A percentile compares a stretch with the other conserved stretches of the same genome.
These are phyloP conservation scores for Cantharis lateralis DNA, from an alignment of 2,888 invertebrate species.

Conservation along the genomic window DNA sequence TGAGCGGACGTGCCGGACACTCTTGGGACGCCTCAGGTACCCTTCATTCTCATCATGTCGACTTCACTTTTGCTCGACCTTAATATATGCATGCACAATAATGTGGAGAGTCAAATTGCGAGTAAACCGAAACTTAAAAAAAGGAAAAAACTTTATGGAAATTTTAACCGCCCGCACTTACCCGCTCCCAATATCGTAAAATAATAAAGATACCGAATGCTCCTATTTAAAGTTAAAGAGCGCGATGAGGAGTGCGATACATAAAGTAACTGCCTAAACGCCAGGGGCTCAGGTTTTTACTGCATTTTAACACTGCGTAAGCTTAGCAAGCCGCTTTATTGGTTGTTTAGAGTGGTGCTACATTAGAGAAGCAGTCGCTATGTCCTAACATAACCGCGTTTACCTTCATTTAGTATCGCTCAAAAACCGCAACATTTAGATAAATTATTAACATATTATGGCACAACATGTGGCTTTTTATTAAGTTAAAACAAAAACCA, in stretches of 20 bases:
- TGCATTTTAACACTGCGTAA: slow-evolving; percentile 55
- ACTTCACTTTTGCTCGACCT: slow-evolving; percentile 12
- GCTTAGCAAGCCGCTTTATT: slow-evolving; percentile 51
- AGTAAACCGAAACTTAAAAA: slow-evolving; percentile 33
- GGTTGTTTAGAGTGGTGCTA: slow-evolving; percentile 50
- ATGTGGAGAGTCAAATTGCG: neutral
- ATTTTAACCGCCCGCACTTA: neutral
- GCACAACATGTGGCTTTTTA: slow-evolving; percentile 19
- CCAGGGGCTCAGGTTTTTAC: slow-evolving; percentile 53
- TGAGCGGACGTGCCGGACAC: slow-evolving; percentile 48
- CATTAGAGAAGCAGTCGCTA: slow-evolving; percentile 39
- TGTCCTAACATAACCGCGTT: slow-evolving; percentile 27
- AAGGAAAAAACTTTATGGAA: neutral
- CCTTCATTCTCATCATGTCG: slow-evolving; percentile 50
- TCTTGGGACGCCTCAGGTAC: slow-evolving; percentile 53
- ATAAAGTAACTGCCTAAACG: slow-evolving; percentile 45
- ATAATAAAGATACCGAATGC: slow-evolving; percentile 52
- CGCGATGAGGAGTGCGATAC: slow-evolving; percentile 47
- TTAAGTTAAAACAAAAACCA: slow-evolving; percentile 19
- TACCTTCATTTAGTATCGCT: slow-evolving; percentile 31
- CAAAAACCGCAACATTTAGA: slow-evolving; percentile 27
- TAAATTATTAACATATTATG: slow-evolving; percentile 27
- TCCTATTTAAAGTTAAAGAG: slow-evolving; percentile 41
- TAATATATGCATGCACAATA: neutral
- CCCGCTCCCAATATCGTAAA: slow-evolving; percentile 46